These are phyloP conservation scores for Teleogryllus occipitalis DNA, from an alignment of 1,140 invertebrate genomes.

Conservation along the genomic window DNA sequence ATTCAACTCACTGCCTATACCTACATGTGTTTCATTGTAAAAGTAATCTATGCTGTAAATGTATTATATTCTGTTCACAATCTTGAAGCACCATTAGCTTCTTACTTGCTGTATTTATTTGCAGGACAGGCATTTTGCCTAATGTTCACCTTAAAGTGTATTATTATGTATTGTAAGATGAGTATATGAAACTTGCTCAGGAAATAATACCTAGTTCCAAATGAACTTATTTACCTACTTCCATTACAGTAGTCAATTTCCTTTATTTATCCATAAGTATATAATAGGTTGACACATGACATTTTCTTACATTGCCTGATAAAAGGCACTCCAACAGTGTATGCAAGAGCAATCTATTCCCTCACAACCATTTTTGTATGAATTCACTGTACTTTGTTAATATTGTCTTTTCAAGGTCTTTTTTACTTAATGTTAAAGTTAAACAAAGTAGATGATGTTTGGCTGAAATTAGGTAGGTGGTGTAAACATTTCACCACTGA, in stretches of 20 bases:
- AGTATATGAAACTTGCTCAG: background rate
- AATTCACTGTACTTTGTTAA: background rate
- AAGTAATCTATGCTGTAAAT: background rate
- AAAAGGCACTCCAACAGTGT: background rate
- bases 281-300: background rate
- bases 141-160: background rate
- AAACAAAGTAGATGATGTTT: background rate
- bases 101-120: background rate
- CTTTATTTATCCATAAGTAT: background rate
- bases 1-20: background rate
- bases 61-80: background rate
- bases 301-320: background rate
- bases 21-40: background rate
- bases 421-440: background rate
- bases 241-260: background rate
- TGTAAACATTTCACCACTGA: background rate
- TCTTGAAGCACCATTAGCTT: background rate
- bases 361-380: background rate
- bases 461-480: background rate
- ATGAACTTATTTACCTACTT: background rate
- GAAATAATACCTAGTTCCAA: constrained; percentile 1
- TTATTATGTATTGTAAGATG: background rate
- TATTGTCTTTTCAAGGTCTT: background rate
- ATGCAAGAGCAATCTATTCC: background rate
- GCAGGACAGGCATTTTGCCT: background rate